These are phyloP conservation scores for Pelvicachromis taeniatus DNA, from an alignment of 2,113 vertebrate genomes.

Conservation along the genomic window DNA sequence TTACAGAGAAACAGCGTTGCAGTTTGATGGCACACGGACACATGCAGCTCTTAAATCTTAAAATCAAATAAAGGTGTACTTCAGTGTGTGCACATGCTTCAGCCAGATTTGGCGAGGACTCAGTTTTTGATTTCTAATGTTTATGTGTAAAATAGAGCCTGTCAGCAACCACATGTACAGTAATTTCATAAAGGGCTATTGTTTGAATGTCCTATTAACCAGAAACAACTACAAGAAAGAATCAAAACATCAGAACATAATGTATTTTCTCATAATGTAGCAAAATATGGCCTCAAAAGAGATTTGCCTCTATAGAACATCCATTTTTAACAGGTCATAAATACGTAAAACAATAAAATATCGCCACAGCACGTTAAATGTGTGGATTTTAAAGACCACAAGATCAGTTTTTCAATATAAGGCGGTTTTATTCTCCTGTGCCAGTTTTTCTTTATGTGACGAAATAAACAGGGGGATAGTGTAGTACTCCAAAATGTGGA, in stretches of 20 bases:
- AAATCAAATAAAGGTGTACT: not conserved
- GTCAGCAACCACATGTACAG: not conserved
- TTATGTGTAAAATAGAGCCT: not conserved
- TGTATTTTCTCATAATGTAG: not conserved
- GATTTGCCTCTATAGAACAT: not conserved
- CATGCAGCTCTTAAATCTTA: not conserved
- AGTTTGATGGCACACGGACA: not conserved
- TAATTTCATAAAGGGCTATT: not conserved
- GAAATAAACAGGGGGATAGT: not conserved
- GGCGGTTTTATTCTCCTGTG: not conserved
- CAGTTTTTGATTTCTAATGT: not conserved
- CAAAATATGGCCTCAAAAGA: not conserved
- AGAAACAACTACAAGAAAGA: not conserved
- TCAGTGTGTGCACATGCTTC: not conserved
- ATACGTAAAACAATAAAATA: not conserved
- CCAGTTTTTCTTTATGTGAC: not conserved
- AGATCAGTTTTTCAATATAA: not conserved
- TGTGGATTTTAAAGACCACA: not conserved
- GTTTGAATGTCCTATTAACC: not conserved
- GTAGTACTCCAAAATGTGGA: not conserved
- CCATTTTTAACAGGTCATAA: not conserved
- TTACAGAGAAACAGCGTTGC: not conserved
- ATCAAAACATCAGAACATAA: not conserved
- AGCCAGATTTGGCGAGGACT: not conserved
- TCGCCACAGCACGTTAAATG: fast-evolving